phyloP scores from a whole-genome alignment of 53 echinoderm and acorn worm genomes.

The Henricia sp. region DNA sequence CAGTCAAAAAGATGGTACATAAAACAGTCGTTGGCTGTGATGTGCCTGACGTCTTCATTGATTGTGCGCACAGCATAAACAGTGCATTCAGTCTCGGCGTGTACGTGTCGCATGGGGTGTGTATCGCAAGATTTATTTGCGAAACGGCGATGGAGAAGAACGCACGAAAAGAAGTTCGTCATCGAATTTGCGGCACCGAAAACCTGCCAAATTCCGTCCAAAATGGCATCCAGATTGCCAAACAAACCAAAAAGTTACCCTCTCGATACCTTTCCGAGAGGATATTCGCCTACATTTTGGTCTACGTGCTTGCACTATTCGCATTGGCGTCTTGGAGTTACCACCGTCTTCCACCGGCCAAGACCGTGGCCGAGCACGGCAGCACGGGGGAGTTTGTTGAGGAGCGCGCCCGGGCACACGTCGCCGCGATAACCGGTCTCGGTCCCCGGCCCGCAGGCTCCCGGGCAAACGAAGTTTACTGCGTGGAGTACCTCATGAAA shows the following conservation, averaged over 20 bases:
- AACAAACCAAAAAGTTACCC: constrained; percentile 24
- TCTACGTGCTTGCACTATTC: constrained; percentile 26
- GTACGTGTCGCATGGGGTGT: no score
- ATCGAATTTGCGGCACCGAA: constrained; percentile 38
- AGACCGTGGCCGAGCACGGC: constrained; percentile 45
- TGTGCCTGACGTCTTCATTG: no score
- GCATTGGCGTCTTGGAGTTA: constrained; percentile 43
- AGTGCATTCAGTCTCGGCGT: no score
- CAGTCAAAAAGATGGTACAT: no score
- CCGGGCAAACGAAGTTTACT: constrained; percentile 55
- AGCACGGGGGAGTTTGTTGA: constrained; percentile 55
- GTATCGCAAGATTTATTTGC: no score
- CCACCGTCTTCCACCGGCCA: constrained; percentile 53
- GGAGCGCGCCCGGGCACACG: constrained; percentile 62
- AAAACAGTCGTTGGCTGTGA: no score
- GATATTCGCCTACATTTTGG: constrained; percentile 21
- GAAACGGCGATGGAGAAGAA: constrained; percentile 17
- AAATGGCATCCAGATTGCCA: constrained; percentile 32
- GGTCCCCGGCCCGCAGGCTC: constrained; percentile 66
- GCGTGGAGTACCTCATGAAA: constrained; percentile 47
- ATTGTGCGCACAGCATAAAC: neutral
- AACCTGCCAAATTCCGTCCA: constrained; percentile 1
- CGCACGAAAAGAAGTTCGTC: constrained; percentile 13
- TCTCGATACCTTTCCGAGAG: constrained; percentile 45
- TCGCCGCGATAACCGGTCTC: constrained; percentile 46